These are phyloP conservation scores for Cichladusa arquata DNA, from an alignment of 2,113 vertebrate species.

Conservation along the genomic window DNA sequence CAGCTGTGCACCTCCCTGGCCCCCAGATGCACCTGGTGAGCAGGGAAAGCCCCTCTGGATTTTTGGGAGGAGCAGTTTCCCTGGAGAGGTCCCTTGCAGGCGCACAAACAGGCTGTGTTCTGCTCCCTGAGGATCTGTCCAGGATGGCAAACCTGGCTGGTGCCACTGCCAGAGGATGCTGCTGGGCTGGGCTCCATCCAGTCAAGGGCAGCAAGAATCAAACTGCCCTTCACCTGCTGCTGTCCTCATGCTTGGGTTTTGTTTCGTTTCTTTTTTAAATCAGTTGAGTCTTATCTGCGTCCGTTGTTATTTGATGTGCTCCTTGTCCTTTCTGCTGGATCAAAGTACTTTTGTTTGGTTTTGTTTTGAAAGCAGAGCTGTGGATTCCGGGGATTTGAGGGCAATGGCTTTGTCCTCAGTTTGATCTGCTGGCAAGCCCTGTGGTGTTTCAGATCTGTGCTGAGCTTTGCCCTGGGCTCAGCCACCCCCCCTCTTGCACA, in stretches of 20 bases:
- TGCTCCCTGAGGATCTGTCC: neutral
- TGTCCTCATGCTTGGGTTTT: neutral
- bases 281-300: neutral
- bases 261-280: neutral
- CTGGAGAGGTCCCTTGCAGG: neutral
- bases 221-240: neutral
- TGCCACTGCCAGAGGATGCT: neutral
- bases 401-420: rapidly evolving
- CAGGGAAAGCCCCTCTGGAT: neutral
- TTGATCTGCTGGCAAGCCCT: neutral
- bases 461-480: rapidly evolving
- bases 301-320: neutral
- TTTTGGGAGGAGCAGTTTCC: neutral
- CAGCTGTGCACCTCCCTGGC: neutral
- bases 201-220: rapidly evolving
- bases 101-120: neutral
- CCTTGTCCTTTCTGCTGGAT: neutral
- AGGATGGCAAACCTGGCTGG: neutral
- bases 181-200: neutral
- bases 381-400: rapidly evolving
- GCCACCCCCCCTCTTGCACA: neutral
- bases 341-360: neutral
- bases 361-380: rapidly evolving
- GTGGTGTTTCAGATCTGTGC: neutral
- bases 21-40: neutral